Conservation (phyloP, 1,140 invertebrate species). For the Holcopasites calliopsidis region DNA sequence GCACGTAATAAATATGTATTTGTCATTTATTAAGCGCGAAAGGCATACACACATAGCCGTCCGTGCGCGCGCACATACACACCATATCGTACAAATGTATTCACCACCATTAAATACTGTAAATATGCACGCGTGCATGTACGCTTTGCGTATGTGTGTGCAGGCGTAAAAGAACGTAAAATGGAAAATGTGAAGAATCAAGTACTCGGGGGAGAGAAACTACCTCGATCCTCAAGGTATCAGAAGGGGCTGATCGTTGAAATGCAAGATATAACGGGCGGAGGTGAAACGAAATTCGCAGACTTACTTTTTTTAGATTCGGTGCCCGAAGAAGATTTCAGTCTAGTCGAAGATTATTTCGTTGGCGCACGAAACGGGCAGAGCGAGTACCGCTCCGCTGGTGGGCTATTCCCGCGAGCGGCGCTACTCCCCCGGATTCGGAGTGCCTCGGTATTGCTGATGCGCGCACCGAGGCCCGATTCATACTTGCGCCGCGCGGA, state of each 20-base stretch:
- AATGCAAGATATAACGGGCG: background rate
- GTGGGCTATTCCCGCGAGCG: slow-evolving; percentile 46
- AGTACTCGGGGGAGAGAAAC: background rate
- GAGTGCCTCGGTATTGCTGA: slow-evolving; percentile 33
- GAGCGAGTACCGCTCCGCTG: slow-evolving; percentile 48
- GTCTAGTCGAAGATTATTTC: slow-evolving; percentile 48
- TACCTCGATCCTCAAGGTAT: background rate
- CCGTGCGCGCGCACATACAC: too few relatives aligned
- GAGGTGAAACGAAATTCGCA: background rate
- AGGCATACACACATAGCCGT: background rate
- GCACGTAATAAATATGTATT: background rate
- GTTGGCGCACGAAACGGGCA: slow-evolving; percentile 48
- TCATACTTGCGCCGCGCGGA: slow-evolving; percentile 18
- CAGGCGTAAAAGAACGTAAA: slow-evolving; percentile 26
- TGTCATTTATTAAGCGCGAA: too few relatives aligned
- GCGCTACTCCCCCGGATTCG: slow-evolving; percentile 43
- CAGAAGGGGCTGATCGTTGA: too few relatives aligned
- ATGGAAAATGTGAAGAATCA: slow-evolving; percentile 23
- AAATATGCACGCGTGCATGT: background rate
- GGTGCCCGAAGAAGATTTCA: slow-evolving; percentile 45
- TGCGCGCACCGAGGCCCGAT: slow-evolving; percentile 28
- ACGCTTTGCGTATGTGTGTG: background rate
- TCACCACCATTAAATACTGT: too few relatives aligned
- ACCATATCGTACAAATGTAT: slow-evolving; percentile 4
- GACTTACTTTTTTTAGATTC: slow-evolving; percentile 46